Evolutionary conservation across 1,140 invertebrate species (phyloP), one percentile per base, ranked within the genome.

Genomic region (Littorina saxatilis): DNA sequence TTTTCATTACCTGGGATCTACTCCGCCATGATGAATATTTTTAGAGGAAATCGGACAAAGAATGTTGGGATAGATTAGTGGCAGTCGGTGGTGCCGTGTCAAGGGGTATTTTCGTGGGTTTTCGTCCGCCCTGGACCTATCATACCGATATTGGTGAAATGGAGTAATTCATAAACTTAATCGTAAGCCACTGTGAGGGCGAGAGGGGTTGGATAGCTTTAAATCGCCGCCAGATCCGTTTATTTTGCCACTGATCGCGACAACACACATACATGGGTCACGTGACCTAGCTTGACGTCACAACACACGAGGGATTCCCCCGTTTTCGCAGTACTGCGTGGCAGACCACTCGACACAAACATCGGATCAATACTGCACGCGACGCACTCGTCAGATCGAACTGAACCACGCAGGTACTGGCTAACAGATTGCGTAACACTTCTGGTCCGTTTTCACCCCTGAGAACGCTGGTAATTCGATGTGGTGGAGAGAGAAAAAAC

Each of bases 21-120:
- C 63, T 78, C 76, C 76, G 76, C 76, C 76, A 78, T 78, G 76
- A 78, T 78, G 76, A 78, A 78, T 78, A 78, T 78, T 78, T 78
- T 78, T 78, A 78, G 76, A 78, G 76, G 76, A 78, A 78, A 78
- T 78, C n/a, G 76, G 35, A 63, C 76, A 78, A 78, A 78, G 76
- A 78, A 78, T 78, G 76, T 78, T 63, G 76, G 76, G 76, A 78
- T 78, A 63, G 32, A 61, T 78, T 66, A 29, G 55, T 43, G 52
- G 39, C 70, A 47, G 70, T 73, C 76, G 40, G 55, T 43, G 76
- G 29, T 78, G 55, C 76, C 37, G 37, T 40, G 76, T 63, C 55
- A 9, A n/a, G 39, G 43, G 3, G 27, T 39, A 37, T 66, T 78
- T 27, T n/a, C 17, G 76, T 23, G n/a, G 37, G 39, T 63, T 58